Base-by-base conservation (phyloP, 2,888 invertebrate species). In the Ellobium chinense region DNA sequence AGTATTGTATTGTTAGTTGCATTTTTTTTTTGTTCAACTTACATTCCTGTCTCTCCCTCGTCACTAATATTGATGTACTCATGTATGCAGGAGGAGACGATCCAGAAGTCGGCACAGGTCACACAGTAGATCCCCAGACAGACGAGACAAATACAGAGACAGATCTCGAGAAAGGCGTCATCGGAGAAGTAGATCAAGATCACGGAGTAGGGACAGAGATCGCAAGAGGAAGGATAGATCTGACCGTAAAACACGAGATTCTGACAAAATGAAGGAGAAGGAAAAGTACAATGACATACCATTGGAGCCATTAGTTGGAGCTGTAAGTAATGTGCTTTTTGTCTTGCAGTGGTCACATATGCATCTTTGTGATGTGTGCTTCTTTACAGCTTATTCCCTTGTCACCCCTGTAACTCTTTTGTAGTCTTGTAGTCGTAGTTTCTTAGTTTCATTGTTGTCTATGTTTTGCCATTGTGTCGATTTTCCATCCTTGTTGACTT, bases 261-360 rank as follows among this genome's bases (percentile, higher is more conserved):
- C 82, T 39, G 83, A 83, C 62, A 82, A 80, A 14, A 63, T 65
- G 18, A 82, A 73, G 31, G 82, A 83, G 14, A 85, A 82, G 70
- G 80, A 85, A 27, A 86, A 82, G 68, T 86, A 86, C 72, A 85
- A 86, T 74, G 89, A 89, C 29, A 82, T 94, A 76, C 93, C 94
- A 0, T 90, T 93, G 62, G 94, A 94, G 84, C 94, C 94, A 37
- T 93, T 90, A 87, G 93, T 94, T 37, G 94, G 94, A 62, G 90
- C 92, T 88, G 93, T 93, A 88, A 39, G 85, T 82, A 24, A 37
- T 21, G 0, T 34, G 12, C 12, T 72, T n/a, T 58, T 18, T 65
- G 63, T 31, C 31, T 34, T 62, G 12, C 24, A 5, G 5, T 24
- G 24, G 5, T 12, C 24, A 18, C 24, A 56, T 3, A 56, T 4